Base-by-base conservation (phyloP, 1,140 invertebrate genomes). In the Paralvinella palmiformis region DNA sequence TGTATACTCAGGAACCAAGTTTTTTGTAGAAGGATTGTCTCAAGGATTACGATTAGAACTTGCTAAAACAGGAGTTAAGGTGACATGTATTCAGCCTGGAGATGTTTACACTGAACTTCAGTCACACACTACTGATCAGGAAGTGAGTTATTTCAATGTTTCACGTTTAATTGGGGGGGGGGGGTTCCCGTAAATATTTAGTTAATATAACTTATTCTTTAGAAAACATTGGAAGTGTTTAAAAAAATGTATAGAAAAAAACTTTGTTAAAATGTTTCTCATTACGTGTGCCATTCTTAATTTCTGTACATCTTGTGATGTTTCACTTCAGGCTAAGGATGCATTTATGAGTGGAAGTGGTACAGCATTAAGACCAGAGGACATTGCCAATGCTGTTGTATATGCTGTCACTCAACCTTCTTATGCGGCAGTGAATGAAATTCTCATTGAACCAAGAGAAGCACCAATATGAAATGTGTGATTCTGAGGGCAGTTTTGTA, bases 1-100 rank as follows among this genome's bases (percentile, higher is more conserved):
- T 22, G 81, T 83, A 15, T 83, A 83, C 66, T 80, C 79, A 22
- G 82, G 82, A 13, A 79, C 78, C 10, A 83, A 83, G 71, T 83
- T 82, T 65, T 83, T 77, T 67, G 71, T 83, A 55, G 82, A 83
- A 63, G 82, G 80, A 22, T 66, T 82, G 53, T 79, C 79, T 1
- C 78, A 81, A 62, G 82, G 73, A 13, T 63, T 83, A 57, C 70
- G 82, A 41, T 71, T 74, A 22, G 82, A 83, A 65, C 65, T 82
- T 10, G 65, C 72, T 22, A 72, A 76, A 2, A 64, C 68, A 58
- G 77, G 76, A 31, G 69, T 83, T 37, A 69, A 71, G 29, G 74
- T 83, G 20, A 83, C 82, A 5, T 80, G 76, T 69, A 74, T 83
- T 56, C 82, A 82, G 58, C 82, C 82, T 10, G 82, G 82, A 5